Conservation (phyloP, 1,140 invertebrate species). For the Drosophila cardini region DNA sequence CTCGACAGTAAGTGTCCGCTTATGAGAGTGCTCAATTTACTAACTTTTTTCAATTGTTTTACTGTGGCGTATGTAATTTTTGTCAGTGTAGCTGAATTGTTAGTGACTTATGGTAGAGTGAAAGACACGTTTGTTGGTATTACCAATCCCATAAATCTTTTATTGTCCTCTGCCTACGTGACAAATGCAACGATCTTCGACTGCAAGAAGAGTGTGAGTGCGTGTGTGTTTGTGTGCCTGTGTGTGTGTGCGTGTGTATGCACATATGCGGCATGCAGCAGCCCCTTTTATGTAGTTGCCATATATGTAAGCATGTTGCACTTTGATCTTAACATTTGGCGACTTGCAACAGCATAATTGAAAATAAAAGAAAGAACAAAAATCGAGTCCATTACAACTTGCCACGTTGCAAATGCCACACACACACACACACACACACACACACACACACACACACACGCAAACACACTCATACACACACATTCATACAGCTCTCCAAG, state of each 20-base stretch:
- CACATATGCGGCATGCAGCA: constrained; percentile 1
- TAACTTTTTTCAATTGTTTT: too few relatives aligned
- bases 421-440: neutral
- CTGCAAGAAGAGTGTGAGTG: constrained; percentile 7
- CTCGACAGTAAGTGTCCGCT: too few relatives aligned
- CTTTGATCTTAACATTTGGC: constrained; percentile 39
- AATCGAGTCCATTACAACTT: constrained; percentile 1
- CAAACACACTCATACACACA: constrained; percentile 2
- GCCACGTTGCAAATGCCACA: constrained; percentile 15
- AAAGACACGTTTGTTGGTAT: neutral
- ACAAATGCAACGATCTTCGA: constrained; percentile 29
- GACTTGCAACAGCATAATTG: constrained; percentile 33
- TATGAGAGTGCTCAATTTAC: too few relatives aligned
- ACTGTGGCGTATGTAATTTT: too few relatives aligned
- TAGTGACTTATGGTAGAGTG: too few relatives aligned
- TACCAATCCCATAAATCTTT: constrained; percentile 1
- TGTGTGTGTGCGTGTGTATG: neutral
- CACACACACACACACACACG: neutral
- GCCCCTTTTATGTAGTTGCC: constrained; percentile 11
- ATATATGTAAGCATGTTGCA: constrained; percentile 17
- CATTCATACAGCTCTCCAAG: too few relatives aligned
- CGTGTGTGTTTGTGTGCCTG: neutral
- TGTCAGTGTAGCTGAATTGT: too few relatives aligned
- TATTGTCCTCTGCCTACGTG: constrained; percentile 33
- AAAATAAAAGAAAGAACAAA: constrained; percentile 13